Base-by-base conservation (phyloP, 2,113 vertebrate genomes). In the Xiphophorus hellerii region DNA sequence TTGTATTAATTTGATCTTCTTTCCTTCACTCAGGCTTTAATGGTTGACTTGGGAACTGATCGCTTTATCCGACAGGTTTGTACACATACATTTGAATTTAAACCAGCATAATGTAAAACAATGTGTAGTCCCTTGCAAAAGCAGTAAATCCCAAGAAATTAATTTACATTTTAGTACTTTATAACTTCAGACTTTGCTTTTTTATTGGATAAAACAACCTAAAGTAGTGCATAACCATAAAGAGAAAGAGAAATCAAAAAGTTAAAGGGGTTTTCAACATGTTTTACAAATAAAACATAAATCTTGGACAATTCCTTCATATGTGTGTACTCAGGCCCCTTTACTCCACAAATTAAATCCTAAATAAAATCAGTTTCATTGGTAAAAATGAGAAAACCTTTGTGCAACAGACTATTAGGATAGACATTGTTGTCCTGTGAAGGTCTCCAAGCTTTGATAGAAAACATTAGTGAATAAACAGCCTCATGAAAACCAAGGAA, bases 41-140 rank as follows among this genome's bases (percentile, higher is more conserved):
- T 98, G 97, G 97, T 99, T 65, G 97, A 99, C 92, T 92, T 99
- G 71, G 97, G 97, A 86, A 96, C 97, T 3, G 97, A 99, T 93
- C 95, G 97, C 84, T 99, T 99, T 93, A 97, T 99, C 85, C 95
- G 96, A 90, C 98, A 98, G 97, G 98, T 98, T 91, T 70, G 90
- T 91, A 9, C 14, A 28, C 71, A 29, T n/a, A 60, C 39, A 65
- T 11, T 28, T 15, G 5, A 64, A 4, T 2, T 48, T 61, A 28
- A 25, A 58, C 13, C 0, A 0, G 31, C 27, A 33, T 20, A 15
- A 5, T 62, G 20, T 63, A 48, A 31, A 27, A 62, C 39, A 42
- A 6, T 54, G 20, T 54, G 48, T n/a, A 58, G 51, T 58, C 22
- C 25, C 51, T 58, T 25, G 22, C 20, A n/a, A 58, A n/a, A 58